phyloP scores from a whole-genome alignment of 2,113 vertebrate species.

The Microcebus lehilahytsara region DNA sequence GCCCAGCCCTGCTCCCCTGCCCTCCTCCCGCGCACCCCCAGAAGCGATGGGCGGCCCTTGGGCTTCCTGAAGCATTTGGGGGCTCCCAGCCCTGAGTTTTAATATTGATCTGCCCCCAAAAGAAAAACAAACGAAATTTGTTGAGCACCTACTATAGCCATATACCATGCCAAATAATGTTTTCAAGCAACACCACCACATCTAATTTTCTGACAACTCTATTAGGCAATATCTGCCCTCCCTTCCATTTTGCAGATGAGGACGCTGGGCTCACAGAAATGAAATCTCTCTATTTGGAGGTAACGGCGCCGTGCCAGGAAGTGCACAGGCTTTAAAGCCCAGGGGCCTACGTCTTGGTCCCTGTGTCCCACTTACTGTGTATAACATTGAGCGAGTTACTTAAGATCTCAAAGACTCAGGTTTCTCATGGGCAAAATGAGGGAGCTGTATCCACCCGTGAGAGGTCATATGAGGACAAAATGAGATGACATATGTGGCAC shows the following conservation, averaged over 20 bases:
- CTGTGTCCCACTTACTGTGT: not conserved
- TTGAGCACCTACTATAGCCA: constrained; percentile 30
- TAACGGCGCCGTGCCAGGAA: not conserved
- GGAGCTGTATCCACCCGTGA: not conserved
- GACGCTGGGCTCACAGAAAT: not conserved
- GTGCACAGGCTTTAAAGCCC: not conserved
- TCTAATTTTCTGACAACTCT: constrained; percentile 52
- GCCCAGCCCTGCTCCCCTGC: not conserved
- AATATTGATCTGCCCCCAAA: constrained; percentile 31
- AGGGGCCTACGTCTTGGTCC: not conserved
- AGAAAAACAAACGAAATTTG: constrained; percentile 38
- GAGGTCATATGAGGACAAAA: constrained; percentile 45
- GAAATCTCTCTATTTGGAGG: not conserved
- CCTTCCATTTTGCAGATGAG: not conserved
- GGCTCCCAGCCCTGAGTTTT: constrained; percentile 39
- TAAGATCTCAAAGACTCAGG: not conserved
- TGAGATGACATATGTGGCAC: not conserved
- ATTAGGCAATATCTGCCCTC: not conserved
- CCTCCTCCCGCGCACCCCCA: not conserved
- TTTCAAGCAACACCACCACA: not conserved
- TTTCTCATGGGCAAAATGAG: not conserved
- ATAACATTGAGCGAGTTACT: not conserved
- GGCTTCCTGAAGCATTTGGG: constrained; percentile 36
- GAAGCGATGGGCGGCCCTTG: not conserved
- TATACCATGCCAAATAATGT: not conserved